A percentile compares a stretch with the other conserved stretches of the same genome.
Conservation (phyloP, 2,113 vertebrate genomes). For the Apodemus sylvaticus region DNA sequence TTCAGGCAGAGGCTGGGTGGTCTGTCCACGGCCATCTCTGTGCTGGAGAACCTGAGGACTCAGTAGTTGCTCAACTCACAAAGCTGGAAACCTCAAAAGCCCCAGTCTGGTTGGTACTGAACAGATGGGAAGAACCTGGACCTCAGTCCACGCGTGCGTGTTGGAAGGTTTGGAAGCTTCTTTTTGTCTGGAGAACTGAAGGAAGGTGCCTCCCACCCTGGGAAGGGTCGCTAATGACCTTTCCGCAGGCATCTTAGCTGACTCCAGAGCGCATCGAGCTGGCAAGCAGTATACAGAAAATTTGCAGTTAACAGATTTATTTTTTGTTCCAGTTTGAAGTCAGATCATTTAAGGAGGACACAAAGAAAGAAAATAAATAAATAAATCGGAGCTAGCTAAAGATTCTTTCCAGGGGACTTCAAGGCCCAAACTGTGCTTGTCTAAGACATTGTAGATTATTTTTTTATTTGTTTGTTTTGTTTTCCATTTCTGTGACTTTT, state of each 20-base stretch:
- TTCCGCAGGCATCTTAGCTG: too few species aligned
- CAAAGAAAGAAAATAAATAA: not conserved
- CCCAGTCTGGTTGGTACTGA: too few species aligned
- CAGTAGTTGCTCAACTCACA: not conserved
- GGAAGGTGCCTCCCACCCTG: not conserved
- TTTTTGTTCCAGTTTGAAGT: not conserved
- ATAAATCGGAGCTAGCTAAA: too few species aligned
- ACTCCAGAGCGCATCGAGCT: not conserved
- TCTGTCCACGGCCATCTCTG: not conserved
- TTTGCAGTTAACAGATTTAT: not conserved
- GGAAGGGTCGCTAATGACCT: too few species aligned
- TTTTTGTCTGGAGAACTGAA: not conserved
- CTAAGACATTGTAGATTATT: not conserved
- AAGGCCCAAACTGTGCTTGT: not conserved
- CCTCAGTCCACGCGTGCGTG: too few species aligned
- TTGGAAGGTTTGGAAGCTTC: not conserved
- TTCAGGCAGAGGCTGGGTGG: not conserved
- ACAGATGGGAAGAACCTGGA: too few species aligned
- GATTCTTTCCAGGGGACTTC: not conserved
- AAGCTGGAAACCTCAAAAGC: not conserved
- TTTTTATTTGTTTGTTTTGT: not conserved
- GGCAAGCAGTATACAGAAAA: not conserved
- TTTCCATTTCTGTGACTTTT: not conserved
- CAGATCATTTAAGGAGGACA: not conserved
- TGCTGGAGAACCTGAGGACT: not conserved